Evolutionary conservation across 2,888 invertebrate species (phyloP), one percentile per base, ranked within the genome.

Genomic region (Dorcus parallelipipedus): DNA sequence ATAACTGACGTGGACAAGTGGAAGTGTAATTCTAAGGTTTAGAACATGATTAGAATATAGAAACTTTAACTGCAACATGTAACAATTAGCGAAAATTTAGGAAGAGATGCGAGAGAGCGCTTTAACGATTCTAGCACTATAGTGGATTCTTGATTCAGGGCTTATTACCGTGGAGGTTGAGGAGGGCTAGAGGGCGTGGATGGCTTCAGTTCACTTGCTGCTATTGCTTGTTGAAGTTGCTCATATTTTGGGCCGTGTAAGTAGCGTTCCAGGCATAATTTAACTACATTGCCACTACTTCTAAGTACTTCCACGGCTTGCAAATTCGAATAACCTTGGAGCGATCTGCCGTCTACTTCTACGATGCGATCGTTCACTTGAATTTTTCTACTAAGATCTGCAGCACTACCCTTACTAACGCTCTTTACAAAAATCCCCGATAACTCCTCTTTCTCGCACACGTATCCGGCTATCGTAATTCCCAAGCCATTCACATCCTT

Each of bases 361-460:
- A 98, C 93, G 70, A 99, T 99, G 71, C 98, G 90, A 81, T 99
- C 99, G 79, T 99, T 97, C 66, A 98, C 95, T 69, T 91, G 89
- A 71, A 99, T 97, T 72, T 89, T 87, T 8, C 95, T 95, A 77
- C 96, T 95, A 54, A 92, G 73, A 71, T 95, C 95, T 5, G 98
- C 98, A 9, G 97, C 96, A 76, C 97, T 97, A 50, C 96, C 95
- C 62, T 93, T 89, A 61, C 95, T 95, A 67, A 99, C 94, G 58
- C 97, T 97, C 80, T 98, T 98, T 56, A 99, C 97, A 81, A 99
- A 99, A 69, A 99, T 97, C 38, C 99, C 99, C 0, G 97, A 97
- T 49, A 99, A 82, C 76, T 99, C 98, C 79, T 98, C 98, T 80
- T 96, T 96, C 77, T 96, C 96, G 76, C 97, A 97, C 9, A 97